phyloP scores from a whole-genome alignment of 2,113 vertebrate species.

The Cyphomyrus plagiostoma region DNA sequence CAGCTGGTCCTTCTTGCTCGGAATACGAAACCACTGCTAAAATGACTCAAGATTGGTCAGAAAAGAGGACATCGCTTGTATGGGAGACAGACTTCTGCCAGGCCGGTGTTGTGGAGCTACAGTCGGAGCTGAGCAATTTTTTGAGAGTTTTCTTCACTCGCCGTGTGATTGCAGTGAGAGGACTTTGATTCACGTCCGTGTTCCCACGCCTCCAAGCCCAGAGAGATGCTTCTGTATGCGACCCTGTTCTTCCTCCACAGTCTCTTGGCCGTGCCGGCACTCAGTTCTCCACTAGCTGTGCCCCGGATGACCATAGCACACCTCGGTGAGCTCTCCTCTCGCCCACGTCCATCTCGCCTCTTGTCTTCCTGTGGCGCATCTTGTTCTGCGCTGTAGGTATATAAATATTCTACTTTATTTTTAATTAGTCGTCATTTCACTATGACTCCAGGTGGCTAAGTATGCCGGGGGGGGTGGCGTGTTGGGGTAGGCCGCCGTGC shows the following conservation, averaged over 20 bases:
- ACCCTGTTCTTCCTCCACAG: conserved; percentile 29
- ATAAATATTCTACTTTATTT: background rate
- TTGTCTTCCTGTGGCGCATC: conserved; percentile 24
- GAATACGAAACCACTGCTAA: background rate
- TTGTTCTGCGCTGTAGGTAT: background rate
- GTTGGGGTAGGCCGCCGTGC: background rate
- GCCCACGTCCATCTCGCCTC: background rate
- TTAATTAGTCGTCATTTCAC: background rate
- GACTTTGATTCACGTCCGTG: too few relatives aligned
- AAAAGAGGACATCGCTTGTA: background rate
- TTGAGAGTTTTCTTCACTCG: background rate
- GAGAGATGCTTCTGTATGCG: background rate
- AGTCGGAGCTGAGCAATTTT: background rate
- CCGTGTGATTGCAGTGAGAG: background rate
- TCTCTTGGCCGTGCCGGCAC: conserved; percentile 17
- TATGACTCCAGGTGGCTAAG: conserved; percentile 28
- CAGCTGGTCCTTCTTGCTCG: background rate
- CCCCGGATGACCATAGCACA: conserved; percentile 53
- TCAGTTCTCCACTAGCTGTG: conserved; percentile 13
- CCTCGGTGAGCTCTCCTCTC: conserved; percentile 43
- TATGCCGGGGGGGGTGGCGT: conserved; percentile 6
- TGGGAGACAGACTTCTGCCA: background rate
- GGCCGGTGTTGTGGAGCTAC: background rate
- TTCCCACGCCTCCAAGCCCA: background rate
- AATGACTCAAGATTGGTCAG: background rate